Evolutionary conservation across 2,888 invertebrate genomes (phyloP).

Genomic region (Cosmia trapezina): DNA sequence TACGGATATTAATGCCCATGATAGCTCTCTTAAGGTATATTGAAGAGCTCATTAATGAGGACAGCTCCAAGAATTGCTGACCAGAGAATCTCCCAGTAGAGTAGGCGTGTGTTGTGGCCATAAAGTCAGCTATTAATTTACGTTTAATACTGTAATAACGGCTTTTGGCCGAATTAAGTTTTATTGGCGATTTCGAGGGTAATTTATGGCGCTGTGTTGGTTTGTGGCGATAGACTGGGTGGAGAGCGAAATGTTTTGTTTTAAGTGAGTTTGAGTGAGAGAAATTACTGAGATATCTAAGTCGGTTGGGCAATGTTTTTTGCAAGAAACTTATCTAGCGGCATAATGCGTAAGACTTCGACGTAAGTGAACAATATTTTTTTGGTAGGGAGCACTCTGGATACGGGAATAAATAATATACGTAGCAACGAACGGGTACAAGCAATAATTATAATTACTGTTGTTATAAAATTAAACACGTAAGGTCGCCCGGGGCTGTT

Average conservation of each 20-base stretch:
- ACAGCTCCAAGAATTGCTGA: constrained; percentile 84
- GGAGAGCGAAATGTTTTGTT: constrained; percentile 11
- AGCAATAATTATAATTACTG: too few species aligned
- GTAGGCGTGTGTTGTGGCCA: constrained; percentile 74
- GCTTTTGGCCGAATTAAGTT: constrained; percentile 60
- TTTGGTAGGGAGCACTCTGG: too few species aligned
- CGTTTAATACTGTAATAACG: constrained; percentile 68
- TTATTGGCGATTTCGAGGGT: constrained; percentile 59
- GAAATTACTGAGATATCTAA: not conserved
- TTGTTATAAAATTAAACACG: not conserved
- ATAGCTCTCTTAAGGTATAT: constrained; percentile 79
- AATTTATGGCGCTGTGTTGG: constrained; percentile 56
- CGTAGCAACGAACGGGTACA: too few species aligned
- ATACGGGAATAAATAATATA: too few species aligned
- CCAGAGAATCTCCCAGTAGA: constrained; percentile 70
- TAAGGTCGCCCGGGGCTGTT: too few species aligned
- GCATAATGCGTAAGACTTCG: not conserved
- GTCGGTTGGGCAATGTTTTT: not conserved
- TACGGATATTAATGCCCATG: constrained; percentile 76
- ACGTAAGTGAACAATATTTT: not conserved
- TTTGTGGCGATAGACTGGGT: constrained; percentile 32
- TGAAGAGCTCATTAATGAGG: constrained; percentile 84
- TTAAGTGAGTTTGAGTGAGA: constrained; percentile 15
- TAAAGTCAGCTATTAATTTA: constrained; percentile 70
- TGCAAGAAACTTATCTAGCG: not conserved